Percentiles rank a stretch among this genome's conserved stretches.
Evolutionary conservation across 2,797 vertebrate genomes (phyloP).

Genomic region (Helostoma temminkii): DNA sequence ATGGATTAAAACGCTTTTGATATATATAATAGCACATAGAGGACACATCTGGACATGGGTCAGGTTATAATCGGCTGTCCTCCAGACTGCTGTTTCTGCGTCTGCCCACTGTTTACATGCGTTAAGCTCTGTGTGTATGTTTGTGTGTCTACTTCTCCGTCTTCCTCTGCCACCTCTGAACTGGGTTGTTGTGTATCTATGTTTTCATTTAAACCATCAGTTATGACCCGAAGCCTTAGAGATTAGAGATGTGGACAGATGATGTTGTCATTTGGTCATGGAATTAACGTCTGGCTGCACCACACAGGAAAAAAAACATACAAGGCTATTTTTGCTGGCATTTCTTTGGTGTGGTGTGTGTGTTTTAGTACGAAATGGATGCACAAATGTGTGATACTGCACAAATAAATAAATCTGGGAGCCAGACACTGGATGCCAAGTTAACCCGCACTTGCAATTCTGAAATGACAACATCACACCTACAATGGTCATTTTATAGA

Average conservation of each 20-base stretch:
- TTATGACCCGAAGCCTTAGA: conserved; percentile 22
- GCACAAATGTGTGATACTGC: conserved; percentile 43
- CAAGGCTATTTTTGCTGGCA: conserved; percentile 1
- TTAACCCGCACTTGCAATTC: conserved; percentile 64
- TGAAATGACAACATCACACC: conserved; percentile 62
- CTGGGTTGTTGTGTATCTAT: conserved; percentile 20
- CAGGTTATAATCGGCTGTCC: conserved; percentile 50
- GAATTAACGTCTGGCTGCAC: conserved; percentile 4
- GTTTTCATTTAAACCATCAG: conserved; percentile 33
- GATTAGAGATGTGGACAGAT: conserved; percentile 31
- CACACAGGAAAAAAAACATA: conserved; percentile 9
- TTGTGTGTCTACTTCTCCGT: conserved; percentile 32
- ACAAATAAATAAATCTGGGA: conserved; percentile 65
- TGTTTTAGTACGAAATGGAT: conserved; percentile 41
- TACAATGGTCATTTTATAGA: conserved; percentile 73
- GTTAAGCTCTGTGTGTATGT: conserved; percentile 48
- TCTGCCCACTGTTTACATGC: conserved; percentile 19
- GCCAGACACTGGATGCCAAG: conserved; percentile 46
- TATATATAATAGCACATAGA: conserved; percentile 35
- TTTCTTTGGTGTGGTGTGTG: conserved; percentile 3
- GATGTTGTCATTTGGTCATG: conserved; percentile 15
- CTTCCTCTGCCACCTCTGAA: conserved; percentile 42
- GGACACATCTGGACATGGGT: conserved; percentile 69
- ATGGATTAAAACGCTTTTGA: conserved; percentile 59
- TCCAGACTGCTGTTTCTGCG: conserved; percentile 32